Base-by-base conservation (phyloP, 2,888 invertebrate genomes). In the Escarpia spicata region DNA sequence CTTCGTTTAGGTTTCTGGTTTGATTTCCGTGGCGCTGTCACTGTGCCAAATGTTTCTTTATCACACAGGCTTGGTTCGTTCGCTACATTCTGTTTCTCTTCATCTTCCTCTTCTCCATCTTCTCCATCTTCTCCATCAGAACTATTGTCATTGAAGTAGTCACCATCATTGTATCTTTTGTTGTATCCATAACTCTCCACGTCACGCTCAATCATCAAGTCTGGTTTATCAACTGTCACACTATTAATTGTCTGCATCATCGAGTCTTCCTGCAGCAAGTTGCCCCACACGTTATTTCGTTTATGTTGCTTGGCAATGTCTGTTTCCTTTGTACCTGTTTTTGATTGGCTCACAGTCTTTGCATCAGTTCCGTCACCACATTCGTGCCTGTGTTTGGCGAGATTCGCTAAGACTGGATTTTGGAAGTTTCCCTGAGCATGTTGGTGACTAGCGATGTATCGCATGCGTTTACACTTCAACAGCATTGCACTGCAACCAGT, bases 401-500 rank as follows among this genome's bases (percentile, higher is more conserved):
- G 75, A 26, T 75, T 75, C 26, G 75, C 75, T n/a, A 75, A 75
- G 75, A 75, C 75, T 26, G 75, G 75, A n/a, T 75, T 75, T 75
- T 75, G 75, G 75, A 75, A 75, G 6, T 75, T 75, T 26, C 4
- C 75, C 75, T 75, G 75, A 75, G 26, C 75, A 26, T 75, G 75
- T 75, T 75, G 75, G 75, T 75, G 75, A 75, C 75, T 75, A 26
- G 75, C 75, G 26, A 75, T 26, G 26, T 75, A 75, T 75, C 75
- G 75, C 75, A 75, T 75, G 75, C 75, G 75, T 75, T 75, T 75
- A 75, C 75, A 75, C 26, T 75, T 75, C 75, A 75, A 75, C 75
- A 75, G n/a, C 75, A 75, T 75, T 26, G 75, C 75, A 26, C 75
- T 75, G n/a, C 75, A 75, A 75, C 75, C 75, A 26, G 75, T 75